A percentile compares a stretch with the other conserved stretches of the same genome.
phyloP scores from a whole-genome alignment of 2,113 vertebrate species.

The Cyanoliseus patagonus region DNA sequence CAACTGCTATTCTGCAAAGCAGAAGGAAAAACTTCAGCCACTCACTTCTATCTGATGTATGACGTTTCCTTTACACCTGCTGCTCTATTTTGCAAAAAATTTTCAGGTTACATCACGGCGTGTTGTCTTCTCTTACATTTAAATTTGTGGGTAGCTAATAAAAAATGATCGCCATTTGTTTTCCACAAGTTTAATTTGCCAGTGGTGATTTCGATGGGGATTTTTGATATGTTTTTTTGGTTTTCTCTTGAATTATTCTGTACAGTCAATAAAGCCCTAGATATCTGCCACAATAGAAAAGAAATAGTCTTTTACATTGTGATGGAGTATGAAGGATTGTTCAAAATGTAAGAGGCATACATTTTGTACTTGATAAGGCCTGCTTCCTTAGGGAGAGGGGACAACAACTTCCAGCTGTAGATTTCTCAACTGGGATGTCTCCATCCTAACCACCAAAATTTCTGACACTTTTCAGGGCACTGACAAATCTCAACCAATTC shows the following conservation, averaged over 20 bases:
- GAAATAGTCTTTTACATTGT: neutral
- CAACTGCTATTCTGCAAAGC: neutral
- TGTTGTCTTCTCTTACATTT: neutral
- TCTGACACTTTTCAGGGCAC: neutral
- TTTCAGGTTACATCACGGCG: neutral
- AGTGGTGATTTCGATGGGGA: neutral
- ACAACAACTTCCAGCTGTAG: neutral
- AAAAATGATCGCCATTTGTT: neutral
- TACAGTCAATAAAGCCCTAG: neutral
- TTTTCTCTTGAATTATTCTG: neutral
- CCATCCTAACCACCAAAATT: neutral
- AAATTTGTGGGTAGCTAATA: neutral
- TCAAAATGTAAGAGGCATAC: neutral
- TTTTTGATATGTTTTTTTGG: neutral
- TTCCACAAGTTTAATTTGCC: neutral
- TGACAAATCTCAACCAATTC: neutral
- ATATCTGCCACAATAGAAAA: neutral
- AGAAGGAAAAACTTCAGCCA: neutral
- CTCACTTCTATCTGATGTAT: neutral
- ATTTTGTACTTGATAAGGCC: neutral
- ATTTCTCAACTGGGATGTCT: neutral
- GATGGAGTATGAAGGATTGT: neutral
- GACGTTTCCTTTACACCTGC: neutral
- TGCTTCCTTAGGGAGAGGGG: neutral
- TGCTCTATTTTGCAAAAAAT: neutral